Evolutionary conservation across 2,888 invertebrate genomes (phyloP).

Genomic region (Teleogryllus oceanicus): DNA sequence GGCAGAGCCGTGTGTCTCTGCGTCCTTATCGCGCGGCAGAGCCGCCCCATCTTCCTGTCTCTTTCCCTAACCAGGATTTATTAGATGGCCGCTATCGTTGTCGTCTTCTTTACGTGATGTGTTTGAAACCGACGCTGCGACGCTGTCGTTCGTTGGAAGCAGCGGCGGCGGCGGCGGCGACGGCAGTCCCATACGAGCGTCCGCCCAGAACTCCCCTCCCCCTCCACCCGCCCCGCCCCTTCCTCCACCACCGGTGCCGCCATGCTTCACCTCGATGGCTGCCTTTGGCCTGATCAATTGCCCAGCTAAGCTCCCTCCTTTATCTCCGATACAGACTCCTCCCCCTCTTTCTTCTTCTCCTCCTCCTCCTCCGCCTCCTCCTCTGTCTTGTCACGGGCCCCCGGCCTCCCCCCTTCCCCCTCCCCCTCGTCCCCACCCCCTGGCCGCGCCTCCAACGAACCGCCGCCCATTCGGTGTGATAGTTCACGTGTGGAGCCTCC

Average conservation of each 20-base stretch:
- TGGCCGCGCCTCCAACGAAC: background rate
- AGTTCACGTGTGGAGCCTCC: background rate
- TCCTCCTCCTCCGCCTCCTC: no score
- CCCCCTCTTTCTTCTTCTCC: background rate
- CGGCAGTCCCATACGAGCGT: slow-evolving; percentile 50
- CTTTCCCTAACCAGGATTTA: slow-evolving; percentile 22
- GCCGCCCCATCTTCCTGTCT: background rate
- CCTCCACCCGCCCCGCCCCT: background rate
- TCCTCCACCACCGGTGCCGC: background rate
- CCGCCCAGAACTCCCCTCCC: no score
- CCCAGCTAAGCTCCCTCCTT: background rate
- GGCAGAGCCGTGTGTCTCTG: background rate
- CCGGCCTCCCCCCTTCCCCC: background rate
- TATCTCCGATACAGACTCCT: background rate
- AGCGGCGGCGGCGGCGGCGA: slow-evolving; percentile 50
- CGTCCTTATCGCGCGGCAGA: background rate
- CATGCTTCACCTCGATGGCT: slow-evolving; percentile 9
- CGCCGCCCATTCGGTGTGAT: background rate
- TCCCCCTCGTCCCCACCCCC: background rate
- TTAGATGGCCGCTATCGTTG: slow-evolving; percentile 24
- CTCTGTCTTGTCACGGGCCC: background rate
- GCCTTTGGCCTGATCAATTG: slow-evolving; percentile 7
- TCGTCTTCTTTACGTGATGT: slow-evolving; percentile 24
- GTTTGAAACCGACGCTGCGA: slow-evolving; percentile 21
- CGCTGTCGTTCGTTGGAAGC: slow-evolving; percentile 39